Base-by-base conservation (phyloP, 2,113 vertebrate genomes). In the Alosa alosa region DNA sequence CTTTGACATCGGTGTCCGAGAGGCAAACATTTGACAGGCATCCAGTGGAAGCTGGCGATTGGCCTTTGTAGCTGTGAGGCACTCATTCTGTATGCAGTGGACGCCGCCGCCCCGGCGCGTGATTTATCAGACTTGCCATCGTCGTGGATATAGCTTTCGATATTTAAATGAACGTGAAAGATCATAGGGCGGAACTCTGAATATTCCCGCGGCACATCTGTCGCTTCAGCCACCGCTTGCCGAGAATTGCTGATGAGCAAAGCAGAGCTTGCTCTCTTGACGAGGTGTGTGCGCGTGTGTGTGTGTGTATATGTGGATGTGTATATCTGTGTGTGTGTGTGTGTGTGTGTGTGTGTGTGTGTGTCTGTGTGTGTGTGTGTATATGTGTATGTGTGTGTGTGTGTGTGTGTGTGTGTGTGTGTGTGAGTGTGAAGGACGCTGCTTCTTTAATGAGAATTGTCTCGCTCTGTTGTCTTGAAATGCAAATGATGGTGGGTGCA, bases 61-160 rank as follows among this genome's bases (percentile, higher is more conserved):
- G 72, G 18, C 72, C 72, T 78, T 78, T 41, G 72, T 13, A 15
- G 72, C 72, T 17, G 31, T 5, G 31, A 78, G 31, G 72, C 36
- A 6, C 72, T 87, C 88, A 83, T 84, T 93, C 88, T 82, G 90
- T 92, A 94, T 94, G 94, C 93, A 83, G 75, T 72, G 82, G 49
- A 88, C 89, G 17, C 82, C 89, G 11, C 90, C 83, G 41, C 78
- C 86, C 85, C 91, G 8, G 57, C 0, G 88, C 90, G 91, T 90
- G 91, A 93, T 94, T 94, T 94, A 94, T 95, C 93, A 93, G 91
- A 86, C 8, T 57, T 22, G 87, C 90, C 88, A 88, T 91, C 91
- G 89, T 87, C 88, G 89, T 88, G 90, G 86, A 55, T 75, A 89
- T 89, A 88, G 88, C 90, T 91, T 49, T 84, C 86, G 84, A 81